These are phyloP conservation scores for Aleiodes alternator DNA, from an alignment of 2,888 invertebrate species.

Conservation along the genomic window DNA sequence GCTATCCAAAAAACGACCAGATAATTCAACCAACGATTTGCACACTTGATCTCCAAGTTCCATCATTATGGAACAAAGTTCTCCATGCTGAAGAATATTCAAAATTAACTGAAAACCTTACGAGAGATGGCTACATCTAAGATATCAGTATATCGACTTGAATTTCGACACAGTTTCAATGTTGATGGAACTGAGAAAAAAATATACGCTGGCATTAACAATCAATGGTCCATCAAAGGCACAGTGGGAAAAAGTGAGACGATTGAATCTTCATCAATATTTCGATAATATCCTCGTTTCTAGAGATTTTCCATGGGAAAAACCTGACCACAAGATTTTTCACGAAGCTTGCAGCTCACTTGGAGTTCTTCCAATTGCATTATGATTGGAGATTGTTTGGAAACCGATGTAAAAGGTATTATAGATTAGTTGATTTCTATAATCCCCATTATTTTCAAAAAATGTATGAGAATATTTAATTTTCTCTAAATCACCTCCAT, in stretches of 20 bases:
- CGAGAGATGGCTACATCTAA: constrained; percentile 86
- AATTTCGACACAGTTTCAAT: constrained; percentile 83
- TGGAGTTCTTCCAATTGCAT: constrained; percentile 87
- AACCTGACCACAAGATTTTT: constrained; percentile 89
- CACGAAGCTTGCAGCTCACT: constrained; percentile 87
- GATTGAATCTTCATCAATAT: constrained; percentile 82
- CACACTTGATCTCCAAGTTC: constrained; percentile 89
- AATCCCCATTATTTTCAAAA: too few species aligned
- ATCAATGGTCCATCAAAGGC: constrained; percentile 91
- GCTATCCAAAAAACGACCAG: constrained; percentile 88
- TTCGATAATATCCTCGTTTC: constrained; percentile 90
- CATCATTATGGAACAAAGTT: constrained; percentile 86
- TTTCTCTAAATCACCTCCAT: not conserved
- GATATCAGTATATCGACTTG: constrained; percentile 86
- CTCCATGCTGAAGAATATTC: constrained; percentile 85
- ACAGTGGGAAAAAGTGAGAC: constrained; percentile 92
- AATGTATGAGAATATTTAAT: constrained; percentile 12
- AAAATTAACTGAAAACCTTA: constrained; percentile 84
- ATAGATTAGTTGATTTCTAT: too few species aligned
- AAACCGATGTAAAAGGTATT: constrained; percentile 85
- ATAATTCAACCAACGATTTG: constrained; percentile 83
- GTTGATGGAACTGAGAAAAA: constrained; percentile 82
- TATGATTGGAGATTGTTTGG: constrained; percentile 92
- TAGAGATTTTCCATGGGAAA: constrained; percentile 91
- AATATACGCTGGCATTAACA: constrained; percentile 87